Evolutionary conservation across 2,113 vertebrate genomes (phyloP), one percentile per base, ranked within the genome.

Genomic region (Mesocricetus auratus): DNA sequence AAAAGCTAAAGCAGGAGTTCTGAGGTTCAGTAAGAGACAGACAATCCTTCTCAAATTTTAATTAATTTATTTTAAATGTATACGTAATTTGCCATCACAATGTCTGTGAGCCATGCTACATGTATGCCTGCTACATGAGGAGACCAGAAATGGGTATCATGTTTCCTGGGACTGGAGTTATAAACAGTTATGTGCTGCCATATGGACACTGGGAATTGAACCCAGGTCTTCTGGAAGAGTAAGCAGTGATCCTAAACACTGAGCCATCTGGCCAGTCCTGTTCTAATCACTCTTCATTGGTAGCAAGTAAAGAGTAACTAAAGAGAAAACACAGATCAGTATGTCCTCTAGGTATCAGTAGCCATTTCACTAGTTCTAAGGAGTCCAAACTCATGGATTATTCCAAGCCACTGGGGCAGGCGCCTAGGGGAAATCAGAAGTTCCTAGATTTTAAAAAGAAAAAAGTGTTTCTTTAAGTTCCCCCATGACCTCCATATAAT

Each of bases 391-490:
- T 60, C 86, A 24, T n/a, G 36, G 11, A 31, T 15, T 36, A 78
- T 12, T 81, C 7, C 33, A 24, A 81, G 31, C 15, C 2, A 56
- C 50, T 56, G 33, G 50, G 47, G 21, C 21, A 93, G 62, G 17
- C 74, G n/a, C 16, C 21, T 8, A 47, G 22, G 6, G 16, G 33
- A 19, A 56, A 26, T 64, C 24, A 47, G 71, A 64, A 60, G 12
- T 47, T 93, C 56, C 45, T n/a, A 73, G 73, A 78, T 47, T 47
- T 86, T 83, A 47, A 93, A 90, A 36, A 78, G 86, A 39, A 95
- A 89, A 64, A 9, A 62, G 15, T 31, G 19, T 47, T 75, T 86
- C 42, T 10, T 42, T 26, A 9, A 58, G 3, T 56, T 68, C 0
- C 2, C 15, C 33, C 88, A 6, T 86, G 15, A 7, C 12, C n/a